phyloP scores from a whole-genome alignment of 2,888 invertebrate species.

The Drepana falcataria region DNA sequence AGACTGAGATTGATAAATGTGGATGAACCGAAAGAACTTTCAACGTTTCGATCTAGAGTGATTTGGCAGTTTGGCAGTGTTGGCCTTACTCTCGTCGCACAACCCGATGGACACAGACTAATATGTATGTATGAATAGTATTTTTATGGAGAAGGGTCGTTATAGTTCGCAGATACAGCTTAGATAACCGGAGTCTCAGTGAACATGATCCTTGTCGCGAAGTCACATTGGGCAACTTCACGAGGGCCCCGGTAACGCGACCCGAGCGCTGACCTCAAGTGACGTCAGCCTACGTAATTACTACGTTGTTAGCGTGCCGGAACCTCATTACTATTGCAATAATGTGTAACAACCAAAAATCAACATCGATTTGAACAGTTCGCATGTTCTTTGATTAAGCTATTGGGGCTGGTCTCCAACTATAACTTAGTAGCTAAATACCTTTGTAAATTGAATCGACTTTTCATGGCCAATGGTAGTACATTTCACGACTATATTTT shows the following conservation, averaged over 20 bases:
- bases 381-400: conserved; percentile 3
- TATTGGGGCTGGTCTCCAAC: too few species aligned
- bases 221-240: conserved; percentile 19
- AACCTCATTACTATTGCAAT: conserved; percentile 27
- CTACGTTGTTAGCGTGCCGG: conserved; percentile 29
- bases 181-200: background rate
- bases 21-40: too few species aligned
- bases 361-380: conserved; percentile 8
- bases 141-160: background rate
- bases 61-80: too few species aligned
- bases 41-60: too few species aligned
- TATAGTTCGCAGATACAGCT: background rate
- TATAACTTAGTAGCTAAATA: too few species aligned
- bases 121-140: too few species aligned
- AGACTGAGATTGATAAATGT: too few species aligned
- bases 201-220: conserved; percentile 5
- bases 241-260: conserved; percentile 24
- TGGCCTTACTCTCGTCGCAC: too few species aligned
- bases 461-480: background rate
- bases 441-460: too few species aligned
- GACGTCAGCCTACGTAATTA: conserved; percentile 39
- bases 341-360: conserved; percentile 29
- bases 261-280: conserved; percentile 44
- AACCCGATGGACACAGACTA: too few species aligned
- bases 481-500: background rate